A percentile compares a stretch with the other conserved stretches of the same genome.
phyloP scores from a whole-genome alignment of 2,113 vertebrate genomes.

The Hemicordylus capensis region DNA sequence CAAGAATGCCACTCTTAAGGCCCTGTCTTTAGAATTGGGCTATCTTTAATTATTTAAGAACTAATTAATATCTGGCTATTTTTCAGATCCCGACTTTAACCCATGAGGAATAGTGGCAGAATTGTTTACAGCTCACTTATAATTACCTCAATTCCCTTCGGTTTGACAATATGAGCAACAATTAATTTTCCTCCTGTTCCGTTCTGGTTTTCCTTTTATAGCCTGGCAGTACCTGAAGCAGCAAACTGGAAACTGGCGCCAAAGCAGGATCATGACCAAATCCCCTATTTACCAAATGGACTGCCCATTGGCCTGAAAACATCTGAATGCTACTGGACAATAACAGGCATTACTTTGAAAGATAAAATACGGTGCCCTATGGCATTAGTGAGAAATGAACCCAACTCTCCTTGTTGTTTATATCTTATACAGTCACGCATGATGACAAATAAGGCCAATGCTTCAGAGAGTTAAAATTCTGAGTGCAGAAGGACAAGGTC shows the following conservation, averaged over 20 bases:
- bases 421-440: neutral
- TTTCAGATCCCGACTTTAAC: constrained; percentile 12
- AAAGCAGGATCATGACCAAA: neutral
- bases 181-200: constrained; percentile 24
- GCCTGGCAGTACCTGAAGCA: neutral
- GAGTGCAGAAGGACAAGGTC: neutral
- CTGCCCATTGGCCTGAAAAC: neutral
- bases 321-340: neutral
- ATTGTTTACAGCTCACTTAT: neutral
- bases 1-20: neutral
- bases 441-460: neutral
- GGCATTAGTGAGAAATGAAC: neutral
- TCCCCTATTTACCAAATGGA: neutral
- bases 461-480: neutral
- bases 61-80: neutral
- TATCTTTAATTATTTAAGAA: neutral
- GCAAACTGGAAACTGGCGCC: neutral
- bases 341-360: neutral
- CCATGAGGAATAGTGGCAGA: neutral
- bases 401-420: neutral
- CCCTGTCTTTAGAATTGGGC: neutral
- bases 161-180: constrained; percentile 16
- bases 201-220: neutral
- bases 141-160: constrained; percentile 1
- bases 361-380: too few species aligned